Base-by-base conservation (phyloP, 2,797 vertebrate species). In the Channa striata region DNA sequence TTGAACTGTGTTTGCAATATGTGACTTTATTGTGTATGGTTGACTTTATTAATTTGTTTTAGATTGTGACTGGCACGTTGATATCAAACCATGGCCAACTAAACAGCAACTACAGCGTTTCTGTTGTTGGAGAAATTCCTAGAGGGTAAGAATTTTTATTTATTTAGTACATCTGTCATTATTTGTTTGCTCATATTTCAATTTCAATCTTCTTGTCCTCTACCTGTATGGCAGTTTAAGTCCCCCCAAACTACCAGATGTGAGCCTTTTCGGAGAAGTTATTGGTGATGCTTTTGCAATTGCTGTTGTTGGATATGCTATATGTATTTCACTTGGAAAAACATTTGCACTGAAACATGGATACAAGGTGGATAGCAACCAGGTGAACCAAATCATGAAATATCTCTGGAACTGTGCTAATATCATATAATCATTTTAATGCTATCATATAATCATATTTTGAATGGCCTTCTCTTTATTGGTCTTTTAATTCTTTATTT, bases 301-400 rank as follows among this genome's bases (percentile, higher is more conserved):
- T 16, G 97, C 97, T 0, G 93, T 99, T 52, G 97, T 99, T 14
- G 97, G 97, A 59, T 99, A 98, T 0, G 97, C 97, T 81, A 95
- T 99, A 62, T 96, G 96, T 74, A 95, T 99, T 89, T 99, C 98
- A 0, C 90, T 99, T 39, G 98, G 97, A 53, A 99, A 99, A 94
- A 99, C 96, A 61, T 99, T 99, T 86, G 97, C 96, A 20, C 89
- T 98, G 61, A 98, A 96, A 87, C 96, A 99, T 0, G 97, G 97
- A 73, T 99, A 99, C 92, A 96, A 96, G 60, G 96, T 99, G 84
- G 96, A 99, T 81, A 98, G 95, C 88, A 99, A 97, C 89, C 98
- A 99, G 96, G 94, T 95, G 56, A 84, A 60, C 34, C 20, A 43
- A 10, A 51, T 5, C 14, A 30, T 58, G 0, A 23, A 23, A 47